Evolutionary conservation across 2,888 invertebrate genomes (phyloP).

Genomic region (Nineta flava): DNA sequence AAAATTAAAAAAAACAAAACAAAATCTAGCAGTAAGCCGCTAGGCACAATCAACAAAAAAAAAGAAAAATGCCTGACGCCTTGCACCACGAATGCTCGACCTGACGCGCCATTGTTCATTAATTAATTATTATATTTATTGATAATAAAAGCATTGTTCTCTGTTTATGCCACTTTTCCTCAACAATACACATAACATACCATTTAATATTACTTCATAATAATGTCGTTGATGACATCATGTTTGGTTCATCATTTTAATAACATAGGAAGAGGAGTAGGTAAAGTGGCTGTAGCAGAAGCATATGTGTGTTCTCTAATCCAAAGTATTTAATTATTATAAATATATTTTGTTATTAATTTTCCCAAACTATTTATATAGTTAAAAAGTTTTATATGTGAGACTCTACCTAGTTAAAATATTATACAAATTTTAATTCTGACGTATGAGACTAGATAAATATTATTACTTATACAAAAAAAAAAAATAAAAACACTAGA

Average conservation of each 20-base stretch:
- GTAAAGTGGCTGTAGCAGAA: neutral
- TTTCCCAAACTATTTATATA: slow-evolving; percentile 3
- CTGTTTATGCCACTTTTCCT: neutral
- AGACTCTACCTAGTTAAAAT: neutral
- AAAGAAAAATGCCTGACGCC: neutral
- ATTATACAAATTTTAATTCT: slow-evolving; percentile 3
- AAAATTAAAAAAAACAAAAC: neutral
- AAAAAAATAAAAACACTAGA: slow-evolving; percentile 1
- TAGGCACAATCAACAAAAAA: slow-evolving; percentile 1
- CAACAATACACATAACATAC: neutral
- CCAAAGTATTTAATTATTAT: slow-evolving; percentile 1
- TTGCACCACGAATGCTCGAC: neutral
- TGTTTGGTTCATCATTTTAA: no score
- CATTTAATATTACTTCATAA: no score
- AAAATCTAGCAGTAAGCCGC: slow-evolving; percentile 1
- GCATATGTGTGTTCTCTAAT: neutral
- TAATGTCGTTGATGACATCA: no score
- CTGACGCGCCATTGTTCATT: neutral
- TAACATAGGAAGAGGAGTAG: no score
- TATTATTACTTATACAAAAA: slow-evolving; percentile 3
- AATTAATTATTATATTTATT: slow-evolving; percentile 1
- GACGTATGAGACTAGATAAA: slow-evolving; percentile 5
- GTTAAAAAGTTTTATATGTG: neutral
- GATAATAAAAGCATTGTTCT: neutral
- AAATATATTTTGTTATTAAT: slow-evolving; percentile 2